phyloP scores from a whole-genome alignment of 2,113 vertebrate genomes.

The Centropristis striata region DNA sequence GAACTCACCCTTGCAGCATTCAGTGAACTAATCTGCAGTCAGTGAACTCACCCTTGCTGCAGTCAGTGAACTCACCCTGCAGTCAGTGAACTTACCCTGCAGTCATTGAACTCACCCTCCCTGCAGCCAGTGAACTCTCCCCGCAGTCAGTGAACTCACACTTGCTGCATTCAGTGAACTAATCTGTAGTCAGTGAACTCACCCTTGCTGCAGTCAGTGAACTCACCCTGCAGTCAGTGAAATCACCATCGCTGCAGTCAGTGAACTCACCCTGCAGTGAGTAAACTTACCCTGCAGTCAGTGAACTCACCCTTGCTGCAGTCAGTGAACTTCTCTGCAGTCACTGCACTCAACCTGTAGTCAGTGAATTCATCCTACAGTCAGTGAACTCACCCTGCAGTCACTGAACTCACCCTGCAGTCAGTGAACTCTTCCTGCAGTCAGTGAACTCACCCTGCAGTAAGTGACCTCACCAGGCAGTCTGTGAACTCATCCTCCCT shows the following conservation, averaged over 20 bases:
- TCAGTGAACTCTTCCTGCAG: neutral
- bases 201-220: neutral
- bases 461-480: too few species aligned
- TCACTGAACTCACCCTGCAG: too few species aligned
- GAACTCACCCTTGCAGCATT: too few species aligned
- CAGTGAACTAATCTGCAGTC: neutral
- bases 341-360: neutral
- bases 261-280: conserved; percentile 86
- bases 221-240: too few species aligned
- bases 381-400: neutral
- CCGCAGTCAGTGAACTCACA: conserved; percentile 80
- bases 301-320: neutral
- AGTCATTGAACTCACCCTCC: neutral
- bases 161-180: too few species aligned
- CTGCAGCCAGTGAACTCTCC: too few species aligned
- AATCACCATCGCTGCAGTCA: neutral
- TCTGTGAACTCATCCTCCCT: neutral
- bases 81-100: too few species aligned
- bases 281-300: too few species aligned
- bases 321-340: too few species aligned
- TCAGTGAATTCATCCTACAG: conserved; percentile 79
- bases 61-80: conserved; percentile 55
- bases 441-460: conserved; percentile 83
- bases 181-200: neutral
- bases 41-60: conserved; percentile 85